A percentile compares a stretch with the other conserved stretches of the same genome.
Evolutionary conservation across 53 echinoderm and acorn worm species (phyloP).

Genomic region (Henricia sp.): DNA sequence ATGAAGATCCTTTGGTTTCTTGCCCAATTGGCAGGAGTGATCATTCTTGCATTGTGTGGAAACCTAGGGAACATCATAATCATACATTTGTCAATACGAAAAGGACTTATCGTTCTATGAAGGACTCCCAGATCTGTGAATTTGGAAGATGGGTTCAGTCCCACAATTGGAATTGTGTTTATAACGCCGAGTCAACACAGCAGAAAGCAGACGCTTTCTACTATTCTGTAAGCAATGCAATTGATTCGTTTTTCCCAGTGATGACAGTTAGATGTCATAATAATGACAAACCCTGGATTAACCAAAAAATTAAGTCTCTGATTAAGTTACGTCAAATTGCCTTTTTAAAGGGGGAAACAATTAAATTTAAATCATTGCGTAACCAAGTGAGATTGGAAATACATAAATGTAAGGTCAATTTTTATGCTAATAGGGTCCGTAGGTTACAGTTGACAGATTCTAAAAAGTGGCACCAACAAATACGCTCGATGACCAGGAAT

Average conservation of each 20-base stretch:
- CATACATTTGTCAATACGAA: too few relatives aligned
- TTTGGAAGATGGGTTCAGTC: too few relatives aligned
- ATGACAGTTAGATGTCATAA: constrained; percentile 2
- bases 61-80: background rate
- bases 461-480: too few relatives aligned
- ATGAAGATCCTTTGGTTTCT: background rate
- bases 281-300: constrained; percentile 52
- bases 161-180: too few relatives aligned
- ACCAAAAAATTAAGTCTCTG: constrained; percentile 24
- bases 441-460: too few relatives aligned
- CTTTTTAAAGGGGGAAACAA: background rate
- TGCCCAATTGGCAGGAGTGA: constrained; percentile 18
- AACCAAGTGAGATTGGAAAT: constrained; percentile 36
- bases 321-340: background rate
- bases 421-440: constrained; percentile 2
- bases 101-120: too few relatives aligned
- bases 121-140: too few relatives aligned
- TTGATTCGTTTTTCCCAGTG: constrained; percentile 22
- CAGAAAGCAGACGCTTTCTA: constrained; percentile 22
- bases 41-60: constrained; percentile 5
- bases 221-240: background rate
- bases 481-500: too few relatives aligned
- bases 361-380: constrained; percentile 24
- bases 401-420: constrained; percentile 2
- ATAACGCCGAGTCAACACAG: background rate